A percentile compares a stretch with the other conserved stretches of the same genome.
Evolutionary conservation across 2,113 vertebrate species (phyloP).

Genomic region (Oncorhynchus keta): DNA sequence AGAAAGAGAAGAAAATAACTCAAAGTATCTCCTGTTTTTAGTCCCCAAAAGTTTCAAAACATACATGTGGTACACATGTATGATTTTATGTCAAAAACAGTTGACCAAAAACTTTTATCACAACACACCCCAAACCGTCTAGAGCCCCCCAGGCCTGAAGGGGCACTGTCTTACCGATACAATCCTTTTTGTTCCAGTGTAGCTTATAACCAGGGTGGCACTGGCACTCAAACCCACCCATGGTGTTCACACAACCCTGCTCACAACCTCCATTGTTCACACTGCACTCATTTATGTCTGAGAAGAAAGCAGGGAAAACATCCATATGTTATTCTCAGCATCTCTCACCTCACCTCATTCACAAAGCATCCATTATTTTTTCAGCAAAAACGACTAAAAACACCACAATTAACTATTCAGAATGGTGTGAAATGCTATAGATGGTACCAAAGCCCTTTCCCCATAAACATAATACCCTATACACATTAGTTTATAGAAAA

Average conservation of each 20-base stretch:
- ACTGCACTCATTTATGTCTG: slow-evolving; percentile 95
- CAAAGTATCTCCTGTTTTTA: slow-evolving; percentile 96
- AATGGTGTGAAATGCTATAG: neutral
- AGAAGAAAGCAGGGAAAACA: slow-evolving; percentile 28
- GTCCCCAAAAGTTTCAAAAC: slow-evolving; percentile 35
- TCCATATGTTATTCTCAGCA: neutral
- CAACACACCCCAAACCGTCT: too few relatives aligned
- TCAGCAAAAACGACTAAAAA: neutral
- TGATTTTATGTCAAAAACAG: neutral
- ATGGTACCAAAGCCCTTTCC: neutral
- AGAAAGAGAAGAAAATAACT: slow-evolving; percentile 70
- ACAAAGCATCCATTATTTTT: too few relatives aligned
- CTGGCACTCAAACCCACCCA: slow-evolving; percentile 86
- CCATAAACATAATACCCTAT: neutral
- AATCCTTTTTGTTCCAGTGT: slow-evolving; percentile 98
- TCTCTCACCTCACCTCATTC: neutral
- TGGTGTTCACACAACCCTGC: slow-evolving; percentile 87
- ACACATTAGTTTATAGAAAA: neutral
- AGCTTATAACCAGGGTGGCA: slow-evolving; percentile 87
- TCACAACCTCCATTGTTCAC: slow-evolving; percentile 93
- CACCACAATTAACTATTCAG: neutral
- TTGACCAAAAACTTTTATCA: too few relatives aligned
- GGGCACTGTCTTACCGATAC: slow-evolving; percentile 85
- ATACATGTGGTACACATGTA: neutral
- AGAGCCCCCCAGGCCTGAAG: neutral